Evolutionary conservation across 2,888 invertebrate species (phyloP), one percentile per base, ranked within the genome.

Genomic region (Flexamia atlantica): DNA sequence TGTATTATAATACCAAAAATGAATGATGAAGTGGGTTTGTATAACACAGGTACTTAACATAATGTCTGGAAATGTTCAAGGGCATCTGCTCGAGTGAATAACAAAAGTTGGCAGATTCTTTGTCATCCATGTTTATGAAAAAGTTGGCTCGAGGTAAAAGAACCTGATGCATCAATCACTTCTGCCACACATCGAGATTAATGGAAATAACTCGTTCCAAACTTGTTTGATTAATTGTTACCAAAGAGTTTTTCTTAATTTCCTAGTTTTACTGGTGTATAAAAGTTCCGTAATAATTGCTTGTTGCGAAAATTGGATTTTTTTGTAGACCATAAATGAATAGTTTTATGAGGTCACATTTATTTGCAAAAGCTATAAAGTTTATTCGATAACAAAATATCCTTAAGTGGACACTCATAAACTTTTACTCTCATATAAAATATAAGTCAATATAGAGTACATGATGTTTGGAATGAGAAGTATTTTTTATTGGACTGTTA

Each of bases 151-250:
- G 2, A n/a, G 17, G 60, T 20, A 64, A 50, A 85, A 12, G 64
- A 57, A 60, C 60, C 7, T 12, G 23, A 60, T 30, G 1, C 14
- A 70, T 70, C 30, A 70, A 70, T 70, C 70, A 70, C 70, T 17
- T 2, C 10, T 32, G 5, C 17, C 20, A 32, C 10, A 60, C 23
- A 10, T 60, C 28, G 14, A 32, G 70, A 70, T 70, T 9, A 32
- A 70, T 70, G 70, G 70, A 28, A 32, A 70, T 36, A 70, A 32
- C 32, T 70, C 12, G 30, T n/a, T 9, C 25, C 36, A 70, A 70
- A 70, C 28, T 70, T 32, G 36, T 14, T 70, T 70, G 70, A 70
- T 70, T 70, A 32, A 70, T 70, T 32, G 30, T 70, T 10, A 10
- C n/a, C n/a, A 70, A 70, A 28, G 10, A 12, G 14, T 60, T 20